Evolutionary conservation across 2,888 invertebrate species (phyloP), one percentile per base, ranked within the genome.

Genomic region (Cephus rjabovi): DNA sequence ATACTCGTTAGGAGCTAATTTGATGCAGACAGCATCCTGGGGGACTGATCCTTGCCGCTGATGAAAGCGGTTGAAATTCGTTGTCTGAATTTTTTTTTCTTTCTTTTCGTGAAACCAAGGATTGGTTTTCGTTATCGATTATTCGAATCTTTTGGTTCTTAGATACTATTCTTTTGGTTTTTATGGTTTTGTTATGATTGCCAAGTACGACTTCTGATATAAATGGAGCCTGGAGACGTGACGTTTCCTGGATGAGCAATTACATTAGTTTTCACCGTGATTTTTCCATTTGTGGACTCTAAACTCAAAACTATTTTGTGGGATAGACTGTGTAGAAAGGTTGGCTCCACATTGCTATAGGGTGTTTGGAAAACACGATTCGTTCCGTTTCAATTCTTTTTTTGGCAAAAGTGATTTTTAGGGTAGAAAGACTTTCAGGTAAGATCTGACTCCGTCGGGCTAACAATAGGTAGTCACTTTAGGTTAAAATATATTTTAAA

Each of bases 341-440:
- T 2, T 23, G 9, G 40, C 40, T 56, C 0, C 40, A 15, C 9
- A 9, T 23, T 56, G 23, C 40, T 56, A 56, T 56, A 23, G 40
- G 40, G 23, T 86, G 84, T 87, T 87, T 84, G 83, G 79, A 80
- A 87, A 87, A 84, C 85, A 83, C 83, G 83, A 87, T 86, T 88
- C 83, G 87, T 87, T 87, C 84, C 87, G 40, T 56, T 6, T 56
- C 40, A 56, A 56, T 56, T 56, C 23, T 56, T 56, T 56, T 56
- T 56, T 56, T 56, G 40, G 40, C 23, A 56, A 56, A 56, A 56
- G 40, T 56, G 40, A 37, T 37, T 15, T 56, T 56, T 56, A 4
- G 23, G 40, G 23, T 0, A 9, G 9, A 56, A 23, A 6, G 40
- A 23, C 15, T 4, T 15, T 56, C 40, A 56, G 40, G 40, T 56